Evolutionary conservation across 2,888 invertebrate species (phyloP).

Genomic region (Strigamia crassipes): DNA sequence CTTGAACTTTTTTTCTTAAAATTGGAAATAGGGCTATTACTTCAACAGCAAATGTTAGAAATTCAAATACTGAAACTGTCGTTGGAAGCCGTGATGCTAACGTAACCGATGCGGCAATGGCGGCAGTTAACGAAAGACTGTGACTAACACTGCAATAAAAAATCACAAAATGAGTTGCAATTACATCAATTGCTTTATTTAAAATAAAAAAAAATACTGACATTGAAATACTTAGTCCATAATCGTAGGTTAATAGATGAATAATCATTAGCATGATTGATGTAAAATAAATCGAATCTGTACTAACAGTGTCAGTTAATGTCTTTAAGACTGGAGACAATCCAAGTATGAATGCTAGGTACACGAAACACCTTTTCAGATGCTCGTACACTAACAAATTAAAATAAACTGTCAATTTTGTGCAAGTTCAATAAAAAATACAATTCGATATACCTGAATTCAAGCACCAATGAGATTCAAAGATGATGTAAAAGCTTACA

Average conservation of each 20-base stretch:
- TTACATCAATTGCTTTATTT: background rate
- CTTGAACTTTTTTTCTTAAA: conserved; percentile 68
- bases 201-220: conserved; percentile 55
- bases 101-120: conserved; percentile 93
- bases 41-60: conserved; percentile 85
- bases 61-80: conserved; percentile 83
- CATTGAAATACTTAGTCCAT: conserved; percentile 79
- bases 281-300: conserved; percentile 95
- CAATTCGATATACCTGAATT: background rate
- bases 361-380: conserved; percentile 77
- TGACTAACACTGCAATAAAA: conserved; percentile 74
- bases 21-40: conserved; percentile 88
- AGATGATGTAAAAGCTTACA: background rate
- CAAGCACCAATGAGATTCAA: background rate
- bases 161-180: conserved; percentile 19
- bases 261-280: conserved; percentile 82
- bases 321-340: conserved; percentile 91
- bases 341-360: conserved; percentile 82
- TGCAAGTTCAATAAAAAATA: too few relatives aligned
- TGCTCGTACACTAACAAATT: conserved; percentile 61
- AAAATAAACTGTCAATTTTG: background rate
- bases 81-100: conserved; percentile 87
- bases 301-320: conserved; percentile 93
- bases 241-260: conserved; percentile 91
- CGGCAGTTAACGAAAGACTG: conserved; percentile 90